Percentiles rank a stretch among this genome's conserved stretches.
Evolutionary conservation across 2,888 invertebrate genomes (phyloP).

Genomic region (Hypena proboscidalis): DNA sequence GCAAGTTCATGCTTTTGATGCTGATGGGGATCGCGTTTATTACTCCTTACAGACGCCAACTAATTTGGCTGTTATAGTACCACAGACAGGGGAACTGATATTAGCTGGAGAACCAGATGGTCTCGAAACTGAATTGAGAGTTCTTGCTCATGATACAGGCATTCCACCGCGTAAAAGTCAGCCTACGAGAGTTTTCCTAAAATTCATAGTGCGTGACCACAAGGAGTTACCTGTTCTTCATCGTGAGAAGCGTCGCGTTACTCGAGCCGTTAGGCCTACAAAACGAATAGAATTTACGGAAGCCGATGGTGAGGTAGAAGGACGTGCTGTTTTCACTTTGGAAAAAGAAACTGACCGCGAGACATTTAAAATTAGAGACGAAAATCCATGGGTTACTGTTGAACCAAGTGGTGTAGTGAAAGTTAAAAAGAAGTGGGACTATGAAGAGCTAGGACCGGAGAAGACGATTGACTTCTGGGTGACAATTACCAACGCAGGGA

Average conservation of each 20-base stretch:
- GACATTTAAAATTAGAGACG: conserved; percentile 96
- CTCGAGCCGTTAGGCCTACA: conserved; percentile 96
- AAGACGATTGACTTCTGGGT: conserved; percentile 99
- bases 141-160: conserved; percentile 93
- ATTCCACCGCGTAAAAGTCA: conserved; percentile 89
- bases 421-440: conserved; percentile 98
- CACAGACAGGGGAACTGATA: conserved; percentile 96
- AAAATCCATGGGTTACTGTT: conserved; percentile 97
- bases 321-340: conserved; percentile 94
- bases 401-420: conserved; percentile 96
- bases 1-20: conserved; percentile 93
- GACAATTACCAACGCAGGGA: conserved; percentile 95
- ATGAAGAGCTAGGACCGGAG: conserved; percentile 96
- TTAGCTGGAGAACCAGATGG: conserved; percentile 91
- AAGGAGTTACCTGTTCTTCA: conserved; percentile 87
- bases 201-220: conserved; percentile 87
- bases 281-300: conserved; percentile 97
- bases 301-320: conserved; percentile 95
- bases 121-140: conserved; percentile 88
- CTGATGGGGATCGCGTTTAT: conserved; percentile 96
- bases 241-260: conserved; percentile 91
- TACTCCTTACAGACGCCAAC: conserved; percentile 93
- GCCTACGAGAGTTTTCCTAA: conserved; percentile 91
- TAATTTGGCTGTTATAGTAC: conserved; percentile 94
- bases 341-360: conserved; percentile 97